These are phyloP conservation scores for Uloborus plumipes DNA, from an alignment of 2,888 invertebrate genomes.

Conservation along the genomic window DNA sequence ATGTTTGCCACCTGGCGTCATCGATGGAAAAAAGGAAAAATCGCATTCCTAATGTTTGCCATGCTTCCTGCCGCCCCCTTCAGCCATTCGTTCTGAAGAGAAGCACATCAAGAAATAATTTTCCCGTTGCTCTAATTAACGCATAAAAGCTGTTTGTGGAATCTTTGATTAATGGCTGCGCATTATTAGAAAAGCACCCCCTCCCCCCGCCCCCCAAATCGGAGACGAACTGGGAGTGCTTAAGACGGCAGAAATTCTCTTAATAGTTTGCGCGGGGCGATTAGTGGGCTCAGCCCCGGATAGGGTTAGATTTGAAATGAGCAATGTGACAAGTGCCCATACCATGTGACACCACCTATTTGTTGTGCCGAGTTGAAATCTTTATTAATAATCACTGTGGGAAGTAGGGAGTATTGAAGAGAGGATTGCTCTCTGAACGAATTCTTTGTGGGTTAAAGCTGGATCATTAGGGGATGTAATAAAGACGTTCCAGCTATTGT, in stretches of 20 bases:
- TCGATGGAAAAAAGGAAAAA: too few species aligned
- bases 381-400: constrained; percentile 50
- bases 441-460: not conserved
- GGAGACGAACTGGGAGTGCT: not conserved
- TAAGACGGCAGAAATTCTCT: constrained; percentile 33
- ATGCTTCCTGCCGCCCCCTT: too few species aligned
- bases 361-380: constrained; percentile 42
- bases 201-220: constrained; percentile 1
- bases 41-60: too few species aligned
- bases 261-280: constrained; percentile 41
- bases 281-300: constrained; percentile 31
- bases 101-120: constrained; percentile 27
- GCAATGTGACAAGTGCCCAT: constrained; percentile 57
- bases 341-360: constrained; percentile 55
- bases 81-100: too few species aligned
- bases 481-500: too few species aligned
- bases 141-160: constrained; percentile 39
- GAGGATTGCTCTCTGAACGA: not conserved
- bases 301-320: constrained; percentile 27
- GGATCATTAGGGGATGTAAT: too few species aligned
- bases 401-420: constrained; percentile 1
- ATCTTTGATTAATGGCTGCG: constrained; percentile 57
- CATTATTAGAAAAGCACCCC: constrained; percentile 57
- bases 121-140: constrained; percentile 45
- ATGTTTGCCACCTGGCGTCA: too few species aligned